These are phyloP conservation scores for Parazoanthus atlanticus DNA, from an alignment of 92 coral and sea anemone species.

Conservation along the genomic window DNA sequence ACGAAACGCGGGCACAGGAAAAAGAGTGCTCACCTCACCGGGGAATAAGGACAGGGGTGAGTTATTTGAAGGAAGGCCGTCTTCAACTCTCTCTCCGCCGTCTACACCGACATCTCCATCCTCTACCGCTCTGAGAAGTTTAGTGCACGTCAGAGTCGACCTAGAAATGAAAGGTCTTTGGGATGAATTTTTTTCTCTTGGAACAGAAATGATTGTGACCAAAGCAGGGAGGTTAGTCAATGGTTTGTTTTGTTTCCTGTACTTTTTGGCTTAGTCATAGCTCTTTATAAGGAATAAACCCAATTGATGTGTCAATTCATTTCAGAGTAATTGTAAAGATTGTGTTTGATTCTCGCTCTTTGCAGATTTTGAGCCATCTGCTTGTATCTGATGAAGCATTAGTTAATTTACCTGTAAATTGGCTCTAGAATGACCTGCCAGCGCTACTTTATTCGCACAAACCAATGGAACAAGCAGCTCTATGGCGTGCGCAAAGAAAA, in stretches of 20 bases:
- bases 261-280: conserved; percentile 30
- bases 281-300: conserved; percentile 10
- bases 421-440: conserved; percentile 25
- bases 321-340: not conserved
- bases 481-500: conserved; percentile 47
- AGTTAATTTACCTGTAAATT: conserved; percentile 19
- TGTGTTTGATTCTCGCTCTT: not conserved
- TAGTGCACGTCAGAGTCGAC: conserved; percentile 86
- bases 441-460: conserved; percentile 10
- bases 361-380: conserved; percentile 1
- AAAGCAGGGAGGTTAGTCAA: conserved; percentile 96
- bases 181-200: conserved; percentile 95
- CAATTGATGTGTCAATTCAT: not conserved
- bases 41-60: conserved; percentile 44
- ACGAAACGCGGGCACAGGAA: conserved; percentile 98
- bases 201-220: conserved; percentile 99
- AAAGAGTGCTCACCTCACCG: conserved; percentile 61
- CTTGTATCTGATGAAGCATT: conserved; percentile 30
- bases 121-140: conserved; percentile 62
- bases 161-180: conserved; percentile 96
- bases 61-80: conserved; percentile 49
- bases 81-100: conserved; percentile 58
- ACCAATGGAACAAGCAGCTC: not conserved
- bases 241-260: conserved; percentile 24
- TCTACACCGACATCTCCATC: conserved; percentile 67